Base-by-base conservation (phyloP, 2,113 vertebrate species). In the Gymnocephalus cernua region DNA sequence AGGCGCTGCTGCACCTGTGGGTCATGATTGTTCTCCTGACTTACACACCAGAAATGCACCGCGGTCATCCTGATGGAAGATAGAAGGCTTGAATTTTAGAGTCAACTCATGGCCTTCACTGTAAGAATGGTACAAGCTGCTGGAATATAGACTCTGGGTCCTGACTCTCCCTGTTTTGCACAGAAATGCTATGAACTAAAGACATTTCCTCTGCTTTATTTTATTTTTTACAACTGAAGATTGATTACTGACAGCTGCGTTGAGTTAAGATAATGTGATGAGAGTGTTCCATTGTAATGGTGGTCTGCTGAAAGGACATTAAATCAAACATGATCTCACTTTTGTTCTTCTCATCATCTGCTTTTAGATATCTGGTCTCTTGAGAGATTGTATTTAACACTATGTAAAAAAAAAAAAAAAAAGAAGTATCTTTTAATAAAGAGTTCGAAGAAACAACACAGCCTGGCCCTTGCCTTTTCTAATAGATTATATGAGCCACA, bases 21-120 rank as follows among this genome's bases (percentile, higher is more conserved):
- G 98, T 99, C 82, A 99, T 99, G 98, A 94, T 99, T 66, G 98
- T 99, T 38, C 96, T 99, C 4, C 93, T 99, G 86, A 99, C 98
- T 0, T 99, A 99, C 67, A 97, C 97, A 19, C 98, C 98, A 68
- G 98, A 99, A 94, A 99, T 99, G 96, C 98, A 99, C 87, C 95
- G 86, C 2, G 93, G 93, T 53, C 88, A 89, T 13, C 97, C 97
- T 4, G 93, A 84, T 15, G 96, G 97, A 84, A 96, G 95, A 88
- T 95, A 93, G 82, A 88, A 82, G 70, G 66, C 66, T 41, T 56
- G 1, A 54, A 27, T 32, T 53, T 70, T 29, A 41, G 7, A 19
- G 62, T 58, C 2, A 41, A 41, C 38, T 41, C 38, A 41, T 41
- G 38, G 47, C 80, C 74, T 83, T 76, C 79, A 13, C n/a, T 79